These are phyloP conservation scores for Phoebastria nigripes DNA, from an alignment of 2,797 vertebrate species.

Conservation along the genomic window DNA sequence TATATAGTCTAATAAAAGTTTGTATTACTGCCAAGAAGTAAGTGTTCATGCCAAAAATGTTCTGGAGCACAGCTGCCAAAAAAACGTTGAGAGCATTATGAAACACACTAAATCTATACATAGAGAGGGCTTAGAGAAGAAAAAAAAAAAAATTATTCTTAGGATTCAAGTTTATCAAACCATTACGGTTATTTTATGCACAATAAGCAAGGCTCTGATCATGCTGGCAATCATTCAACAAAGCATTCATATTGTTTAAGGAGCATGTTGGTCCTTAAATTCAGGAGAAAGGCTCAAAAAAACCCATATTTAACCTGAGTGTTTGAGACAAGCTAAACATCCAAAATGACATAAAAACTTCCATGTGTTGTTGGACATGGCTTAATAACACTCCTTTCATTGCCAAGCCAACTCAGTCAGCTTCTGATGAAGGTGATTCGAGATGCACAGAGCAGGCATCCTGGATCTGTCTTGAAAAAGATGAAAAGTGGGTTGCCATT, in stretches of 20 bases:
- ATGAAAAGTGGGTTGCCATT: background rate
- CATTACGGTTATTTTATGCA: background rate
- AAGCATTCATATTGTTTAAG: background rate
- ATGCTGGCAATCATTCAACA: background rate
- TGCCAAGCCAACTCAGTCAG: background rate
- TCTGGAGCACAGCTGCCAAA: background rate
- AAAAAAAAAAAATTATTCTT: background rate
- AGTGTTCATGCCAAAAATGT: slow-evolving; percentile 16
- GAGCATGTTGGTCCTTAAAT: background rate
- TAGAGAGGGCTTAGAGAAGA: background rate
- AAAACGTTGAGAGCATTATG: slow-evolving; percentile 9
- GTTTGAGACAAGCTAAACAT: background rate
- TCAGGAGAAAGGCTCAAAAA: background rate
- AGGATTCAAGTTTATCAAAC: background rate
- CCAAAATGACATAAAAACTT: background rate
- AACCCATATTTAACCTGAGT: background rate
- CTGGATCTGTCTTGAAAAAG: background rate
- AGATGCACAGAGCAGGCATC: background rate
- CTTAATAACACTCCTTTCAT: background rate
- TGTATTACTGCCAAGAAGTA: slow-evolving; percentile 15
- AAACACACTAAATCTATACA: slow-evolving; percentile 32
- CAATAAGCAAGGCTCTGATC: background rate
- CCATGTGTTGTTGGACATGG: background rate
- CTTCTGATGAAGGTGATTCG: background rate
- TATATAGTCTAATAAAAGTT: slow-evolving; percentile 14